Conservation (phyloP, 2,888 invertebrate species). For the Dusona sp. region DNA sequence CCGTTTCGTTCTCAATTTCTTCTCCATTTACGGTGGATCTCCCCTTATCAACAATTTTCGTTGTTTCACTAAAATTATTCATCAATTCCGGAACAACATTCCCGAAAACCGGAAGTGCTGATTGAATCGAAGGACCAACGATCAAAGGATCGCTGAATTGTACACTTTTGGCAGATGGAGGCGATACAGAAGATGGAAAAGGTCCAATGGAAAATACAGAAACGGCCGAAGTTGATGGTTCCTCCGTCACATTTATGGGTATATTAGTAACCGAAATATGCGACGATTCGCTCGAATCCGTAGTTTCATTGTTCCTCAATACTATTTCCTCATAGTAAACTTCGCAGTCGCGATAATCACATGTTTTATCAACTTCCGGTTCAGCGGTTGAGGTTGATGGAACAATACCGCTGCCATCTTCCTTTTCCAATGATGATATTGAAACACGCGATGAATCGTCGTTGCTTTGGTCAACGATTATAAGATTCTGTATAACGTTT, state of each 20-base stretch:
- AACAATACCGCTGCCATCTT: slow-evolving; percentile 15
- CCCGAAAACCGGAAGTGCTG: slow-evolving; percentile 68
- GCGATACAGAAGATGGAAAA: slow-evolving; percentile 67
- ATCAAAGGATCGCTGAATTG: slow-evolving; percentile 77
- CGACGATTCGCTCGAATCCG: slow-evolving; percentile 10
- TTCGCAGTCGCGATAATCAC: neutral
- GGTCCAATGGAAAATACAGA: slow-evolving; percentile 82
- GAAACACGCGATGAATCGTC: slow-evolving; percentile 9
- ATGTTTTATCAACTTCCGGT: slow-evolving; percentile 38
- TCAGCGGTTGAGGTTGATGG: slow-evolving; percentile 6
- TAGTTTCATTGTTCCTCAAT: neutral
- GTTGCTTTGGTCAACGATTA: slow-evolving; percentile 74
- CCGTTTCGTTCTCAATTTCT: neutral
- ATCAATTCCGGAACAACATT: slow-evolving; percentile 17
- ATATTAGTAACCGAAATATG: neutral
- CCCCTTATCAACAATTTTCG: neutral
- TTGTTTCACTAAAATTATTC: neutral
- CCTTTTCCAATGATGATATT: neutral
- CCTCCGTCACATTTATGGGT: neutral
- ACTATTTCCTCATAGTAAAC: slow-evolving; percentile 24
- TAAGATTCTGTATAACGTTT: slow-evolving; percentile 81
- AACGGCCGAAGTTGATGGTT: slow-evolving; percentile 54
- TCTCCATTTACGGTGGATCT: neutral
- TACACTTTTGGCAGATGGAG: slow-evolving; percentile 64
- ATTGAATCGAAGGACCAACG: slow-evolving; percentile 74